Base-by-base conservation (phyloP, 2,797 vertebrate species). In the Poeciliopsis turneri region DNA sequence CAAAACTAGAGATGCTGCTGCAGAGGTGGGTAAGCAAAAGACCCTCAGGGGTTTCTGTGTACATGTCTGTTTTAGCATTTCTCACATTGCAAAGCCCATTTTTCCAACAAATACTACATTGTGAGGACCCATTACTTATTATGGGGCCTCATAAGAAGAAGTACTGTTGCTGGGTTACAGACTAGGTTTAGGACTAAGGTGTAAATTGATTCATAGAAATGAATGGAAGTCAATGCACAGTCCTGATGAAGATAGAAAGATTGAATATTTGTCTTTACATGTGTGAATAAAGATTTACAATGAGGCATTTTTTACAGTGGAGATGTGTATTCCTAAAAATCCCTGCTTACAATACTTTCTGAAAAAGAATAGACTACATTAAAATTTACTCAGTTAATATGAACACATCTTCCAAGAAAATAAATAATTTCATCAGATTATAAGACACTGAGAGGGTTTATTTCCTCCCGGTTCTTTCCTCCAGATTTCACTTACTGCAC, bases 1-100 rank as follows among this genome's bases (percentile, higher is more conserved):
- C 79, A 64, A 76, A 72, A 85, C 82, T 69, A 45, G n/a, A 72
- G 64, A 74, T 49, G 49, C 55, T 78, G 81, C 77, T 79, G 83
- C 80, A 79, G 59, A 8, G 43, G 2, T 69, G 4, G 5, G 2
- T 18, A 78, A 64, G 43, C 39, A 66, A 23, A 71, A 5, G 45
- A 80, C 84, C 84, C 55, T 59, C 55, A 8, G n/a, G 80, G 33
- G 85, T 45, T 18, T 53, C 46, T 68, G 30, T 74, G 47, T 53
- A 41, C 11, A 75, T 53, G 25, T 61, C 53, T 49, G 71, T 41
- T 36, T 47, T 47, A 47, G 46, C 46, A 18, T 47, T 47, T 47
- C 46, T 16, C 16, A 47, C 46, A 16, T 47, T 47, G 4, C 5
- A 47, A 47, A 16, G 15, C 1, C 16, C 16, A 16, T 47, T 18